These are phyloP conservation scores for Tricholaema leucomelas DNA, from an alignment of 2,113 vertebrate genomes.

Conservation along the genomic window DNA sequence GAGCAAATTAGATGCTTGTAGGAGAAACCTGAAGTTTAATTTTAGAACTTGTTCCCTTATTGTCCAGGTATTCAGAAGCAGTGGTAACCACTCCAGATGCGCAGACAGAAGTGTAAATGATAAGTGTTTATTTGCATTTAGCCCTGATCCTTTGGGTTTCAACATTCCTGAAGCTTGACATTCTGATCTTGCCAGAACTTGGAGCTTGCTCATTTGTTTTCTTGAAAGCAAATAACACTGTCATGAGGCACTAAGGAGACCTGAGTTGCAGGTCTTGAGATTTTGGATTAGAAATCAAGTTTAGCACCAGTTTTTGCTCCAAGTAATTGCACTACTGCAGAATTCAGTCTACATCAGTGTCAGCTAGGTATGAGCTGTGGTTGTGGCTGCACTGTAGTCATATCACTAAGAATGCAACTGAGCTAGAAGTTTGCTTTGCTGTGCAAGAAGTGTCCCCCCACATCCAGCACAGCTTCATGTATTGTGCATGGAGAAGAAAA, in stretches of 20 bases:
- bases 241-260: neutral
- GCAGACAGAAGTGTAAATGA: neutral
- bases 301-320: neutral
- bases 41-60: neutral
- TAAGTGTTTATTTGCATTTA: neutral
- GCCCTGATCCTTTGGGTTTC: neutral
- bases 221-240: neutral
- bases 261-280: neutral
- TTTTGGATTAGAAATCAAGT: neutral
- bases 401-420: neutral
- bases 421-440: neutral
- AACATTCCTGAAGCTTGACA: neutral
- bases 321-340: neutral
- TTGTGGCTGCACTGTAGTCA: neutral
- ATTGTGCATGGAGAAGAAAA: neutral
- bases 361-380: neutral
- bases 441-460: neutral
- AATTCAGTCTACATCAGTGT: neutral
- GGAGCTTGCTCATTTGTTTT: neutral
- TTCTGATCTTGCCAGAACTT: neutral
- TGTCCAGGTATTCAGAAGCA: neutral
- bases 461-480: neutral
- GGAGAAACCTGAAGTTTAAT: neutral
- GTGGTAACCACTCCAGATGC: neutral
- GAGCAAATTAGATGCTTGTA: neutral